phyloP scores from a whole-genome alignment of 2,797 vertebrate species.

The Lacerta bilineata region DNA sequence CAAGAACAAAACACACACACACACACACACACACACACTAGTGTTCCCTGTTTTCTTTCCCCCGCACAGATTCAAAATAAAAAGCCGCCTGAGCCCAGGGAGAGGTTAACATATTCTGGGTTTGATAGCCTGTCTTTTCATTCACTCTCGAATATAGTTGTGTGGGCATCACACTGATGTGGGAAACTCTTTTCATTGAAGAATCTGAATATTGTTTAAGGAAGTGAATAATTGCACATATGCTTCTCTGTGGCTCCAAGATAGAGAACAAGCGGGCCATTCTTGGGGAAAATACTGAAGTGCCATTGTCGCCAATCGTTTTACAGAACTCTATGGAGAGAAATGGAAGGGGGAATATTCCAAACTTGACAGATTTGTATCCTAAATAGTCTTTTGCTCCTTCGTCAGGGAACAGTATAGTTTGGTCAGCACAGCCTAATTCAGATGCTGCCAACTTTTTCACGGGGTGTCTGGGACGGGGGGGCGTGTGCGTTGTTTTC shows the following conservation, averaged over 20 bases:
- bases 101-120: conserved; percentile 76
- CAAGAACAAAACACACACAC: background rate
- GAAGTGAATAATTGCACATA: conserved; percentile 93
- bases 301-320: conserved; percentile 77
- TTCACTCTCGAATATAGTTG: conserved; percentile 78
- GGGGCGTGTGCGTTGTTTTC: background rate
- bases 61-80: conserved; percentile 58
- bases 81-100: conserved; percentile 71
- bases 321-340: conserved; percentile 67
- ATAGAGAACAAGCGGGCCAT: conserved; percentile 89
- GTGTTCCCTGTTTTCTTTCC: conserved; percentile 35
- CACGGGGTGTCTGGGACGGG: background rate
- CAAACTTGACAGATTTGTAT: conserved; percentile 84
- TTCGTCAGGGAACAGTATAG: conserved; percentile 56
- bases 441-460: conserved; percentile 51
- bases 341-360: conserved; percentile 74
- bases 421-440: conserved; percentile 41
- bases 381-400: conserved; percentile 74
- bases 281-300: conserved; percentile 85
- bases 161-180: conserved; percentile 92
- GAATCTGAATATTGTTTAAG: conserved; percentile 89
- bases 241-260: conserved; percentile 87
- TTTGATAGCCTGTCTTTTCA: conserved; percentile 78
- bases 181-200: conserved; percentile 91
- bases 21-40: conserved; percentile 16